These are phyloP conservation scores for Siderastrea radians DNA, from an alignment of 92 coral and sea anemone genomes.

Conservation along the genomic window DNA sequence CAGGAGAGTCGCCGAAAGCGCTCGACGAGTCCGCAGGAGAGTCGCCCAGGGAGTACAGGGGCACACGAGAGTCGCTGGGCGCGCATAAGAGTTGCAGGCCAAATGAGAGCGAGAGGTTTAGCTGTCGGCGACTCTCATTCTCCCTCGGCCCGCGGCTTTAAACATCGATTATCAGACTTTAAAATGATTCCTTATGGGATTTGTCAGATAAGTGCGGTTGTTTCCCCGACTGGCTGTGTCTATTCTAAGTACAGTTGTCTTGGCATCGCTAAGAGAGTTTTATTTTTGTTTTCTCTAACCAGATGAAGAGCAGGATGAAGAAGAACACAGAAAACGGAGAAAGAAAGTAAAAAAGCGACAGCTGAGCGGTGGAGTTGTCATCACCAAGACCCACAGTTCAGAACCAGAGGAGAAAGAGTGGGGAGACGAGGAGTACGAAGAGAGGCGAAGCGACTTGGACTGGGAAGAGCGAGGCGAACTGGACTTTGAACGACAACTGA, in stretches of 20 bases:
- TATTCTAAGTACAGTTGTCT: not conserved
- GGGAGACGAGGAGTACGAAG: conserved; percentile 69
- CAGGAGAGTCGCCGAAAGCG: too few species aligned
- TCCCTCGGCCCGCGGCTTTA: too few species aligned
- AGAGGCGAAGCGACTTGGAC: conserved; percentile 72
- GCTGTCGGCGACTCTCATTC: too few species aligned
- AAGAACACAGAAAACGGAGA: conserved; percentile 58
- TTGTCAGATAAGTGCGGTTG: not conserved
- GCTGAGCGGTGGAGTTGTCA: conserved; percentile 61
- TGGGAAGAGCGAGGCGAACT: conserved; percentile 97
- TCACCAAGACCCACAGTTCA: conserved; percentile 73
- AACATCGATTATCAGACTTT: too few species aligned
- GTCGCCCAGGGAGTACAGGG: too few species aligned
- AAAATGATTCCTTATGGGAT: too few species aligned
- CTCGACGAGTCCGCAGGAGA: too few species aligned
- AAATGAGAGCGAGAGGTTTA: too few species aligned
- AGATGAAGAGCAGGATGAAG: conserved; percentile 62
- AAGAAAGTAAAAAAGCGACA: conserved; percentile 77
- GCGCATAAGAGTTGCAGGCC: too few species aligned
- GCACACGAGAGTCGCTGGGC: too few species aligned
- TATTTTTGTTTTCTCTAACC: not conserved
- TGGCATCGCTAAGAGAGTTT: not conserved
- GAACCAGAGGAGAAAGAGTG: conserved; percentile 72
- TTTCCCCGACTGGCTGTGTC: not conserved
- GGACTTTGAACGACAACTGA: conserved; percentile 86